Evolutionary conservation across 2,888 invertebrate genomes (phyloP).

Genomic region (Frankliniella fusca): DNA sequence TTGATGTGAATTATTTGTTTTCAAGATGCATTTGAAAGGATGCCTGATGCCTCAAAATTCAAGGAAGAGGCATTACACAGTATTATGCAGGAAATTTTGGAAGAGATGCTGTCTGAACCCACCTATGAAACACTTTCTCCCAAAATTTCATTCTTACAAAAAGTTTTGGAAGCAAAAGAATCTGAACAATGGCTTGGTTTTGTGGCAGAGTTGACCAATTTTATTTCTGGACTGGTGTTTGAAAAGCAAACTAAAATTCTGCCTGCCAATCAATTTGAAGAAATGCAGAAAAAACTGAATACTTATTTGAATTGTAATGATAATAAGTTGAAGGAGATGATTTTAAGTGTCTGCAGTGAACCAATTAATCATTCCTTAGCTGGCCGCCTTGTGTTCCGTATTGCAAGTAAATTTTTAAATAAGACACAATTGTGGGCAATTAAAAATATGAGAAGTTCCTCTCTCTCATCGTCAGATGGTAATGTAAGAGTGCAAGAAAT

Average conservation of each 20-base stretch:
- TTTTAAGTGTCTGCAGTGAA: neutral
- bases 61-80: neutral
- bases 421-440: neutral
- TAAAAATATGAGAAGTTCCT: neutral
- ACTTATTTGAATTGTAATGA: neutral
- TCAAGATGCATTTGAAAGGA: neutral
- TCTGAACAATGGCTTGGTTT: neutral
- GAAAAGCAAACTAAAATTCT: neutral
- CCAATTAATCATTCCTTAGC: neutral
- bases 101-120: neutral
- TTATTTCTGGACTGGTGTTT: neutral
- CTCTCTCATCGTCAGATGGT: neutral
- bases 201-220: neutral
- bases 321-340: neutral
- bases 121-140: neutral
- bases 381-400: neutral
- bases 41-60: neutral
- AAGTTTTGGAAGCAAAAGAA: neutral
- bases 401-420: neutral
- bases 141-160: neutral
- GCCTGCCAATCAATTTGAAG: neutral
- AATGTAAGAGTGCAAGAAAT: neutral
- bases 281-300: neutral
- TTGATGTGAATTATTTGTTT: too few relatives aligned
- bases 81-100: neutral